These are phyloP conservation scores for Limenitis camilla DNA, from an alignment of 2,888 invertebrate genomes.

Conservation along the genomic window DNA sequence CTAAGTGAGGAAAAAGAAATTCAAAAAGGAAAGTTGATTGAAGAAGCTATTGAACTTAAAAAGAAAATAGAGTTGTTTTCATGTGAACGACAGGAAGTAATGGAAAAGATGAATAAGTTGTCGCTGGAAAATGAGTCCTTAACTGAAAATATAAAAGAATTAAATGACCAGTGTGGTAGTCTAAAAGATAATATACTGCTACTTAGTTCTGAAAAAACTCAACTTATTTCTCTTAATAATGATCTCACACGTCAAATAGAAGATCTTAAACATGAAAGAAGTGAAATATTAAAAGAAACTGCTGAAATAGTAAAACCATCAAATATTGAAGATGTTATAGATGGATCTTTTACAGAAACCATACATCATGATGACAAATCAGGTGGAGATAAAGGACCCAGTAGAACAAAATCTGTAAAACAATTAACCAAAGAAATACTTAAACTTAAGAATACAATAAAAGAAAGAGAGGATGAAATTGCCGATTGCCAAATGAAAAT, in stretches of 20 bases:
- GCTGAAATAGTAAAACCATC: constrained; percentile 50
- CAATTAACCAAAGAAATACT: constrained; percentile 70
- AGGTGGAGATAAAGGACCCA: constrained; percentile 49
- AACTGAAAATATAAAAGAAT: constrained; percentile 61
- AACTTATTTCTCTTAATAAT: constrained; percentile 47
- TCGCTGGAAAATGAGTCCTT: constrained; percentile 76
- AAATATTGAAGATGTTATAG: constrained; percentile 43
- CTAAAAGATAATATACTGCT: constrained; percentile 59
- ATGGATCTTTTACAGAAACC: constrained; percentile 40
- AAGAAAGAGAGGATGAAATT: constrained; percentile 70
- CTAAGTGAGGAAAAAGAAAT: constrained; percentile 70
- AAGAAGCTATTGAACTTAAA: constrained; percentile 78
- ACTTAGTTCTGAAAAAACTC: constrained; percentile 61
- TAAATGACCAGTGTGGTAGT: constrained; percentile 66
- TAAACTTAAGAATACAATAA: constrained; percentile 64
- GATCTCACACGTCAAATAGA: constrained; percentile 59
- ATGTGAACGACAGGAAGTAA: constrained; percentile 79
- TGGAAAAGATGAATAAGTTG: constrained; percentile 79
- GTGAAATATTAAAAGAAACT: constrained; percentile 61
- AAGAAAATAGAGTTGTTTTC: constrained; percentile 80
- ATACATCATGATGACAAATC: constrained; percentile 54
- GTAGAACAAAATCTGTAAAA: constrained; percentile 59
- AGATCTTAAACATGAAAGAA: constrained; percentile 56
- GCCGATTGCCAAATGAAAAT: constrained; percentile 70
- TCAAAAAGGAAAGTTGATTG: constrained; percentile 64